Base-by-base conservation (phyloP, 2,113 vertebrate species). In the Nannospalax galili region DNA sequence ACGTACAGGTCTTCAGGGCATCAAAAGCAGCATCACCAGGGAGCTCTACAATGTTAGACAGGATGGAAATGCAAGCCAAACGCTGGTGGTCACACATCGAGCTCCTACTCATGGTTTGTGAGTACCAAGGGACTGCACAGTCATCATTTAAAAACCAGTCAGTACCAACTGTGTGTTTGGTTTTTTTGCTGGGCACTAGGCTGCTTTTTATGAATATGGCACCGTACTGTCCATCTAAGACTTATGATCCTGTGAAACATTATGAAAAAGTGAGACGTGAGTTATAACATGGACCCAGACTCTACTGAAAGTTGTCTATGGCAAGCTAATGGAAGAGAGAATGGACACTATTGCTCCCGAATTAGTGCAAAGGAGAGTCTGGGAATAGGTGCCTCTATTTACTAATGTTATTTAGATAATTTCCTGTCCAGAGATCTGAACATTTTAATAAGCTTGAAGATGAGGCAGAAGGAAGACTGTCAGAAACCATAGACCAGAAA, bases 361-460 rank as follows among this genome's bases (percentile, higher is more conserved):
- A 7, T 8, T 22, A 87, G 77, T 37, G 37, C 35, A 72, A 20
- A 0, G 30, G 80, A 45, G 22, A 65, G 22, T 6, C 37, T 86
- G 9, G 19, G 48, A 72, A n/a, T 26, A 48, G 32, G 30, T 58
- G 7, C 8, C 62, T 17, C 37, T 88, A 3, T 84, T 60, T 60
- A 37, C 64, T 60, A 58, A 32, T 40, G 10, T 89, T 52, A 74
- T 82, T 37, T 75, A 58, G 35, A 19, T 78, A 69, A 64, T 91
- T 69, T 10, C 17, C 15, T 72, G 35, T 72, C 52, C 52, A 77
- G 16, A 72, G 62, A 77, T n/a, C 60, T 90, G 37, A 88, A 37
- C 1, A 65, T 80, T 80, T 62, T 93, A 67, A 69, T 89, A 84
- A 94, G 85, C n/a, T 95, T 95, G 11, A 17, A 28, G 40, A 42